Evolutionary conservation across 2,113 vertebrate genomes (phyloP), one percentile per base, ranked within the genome.

Genomic region (Sander vitreus): DNA sequence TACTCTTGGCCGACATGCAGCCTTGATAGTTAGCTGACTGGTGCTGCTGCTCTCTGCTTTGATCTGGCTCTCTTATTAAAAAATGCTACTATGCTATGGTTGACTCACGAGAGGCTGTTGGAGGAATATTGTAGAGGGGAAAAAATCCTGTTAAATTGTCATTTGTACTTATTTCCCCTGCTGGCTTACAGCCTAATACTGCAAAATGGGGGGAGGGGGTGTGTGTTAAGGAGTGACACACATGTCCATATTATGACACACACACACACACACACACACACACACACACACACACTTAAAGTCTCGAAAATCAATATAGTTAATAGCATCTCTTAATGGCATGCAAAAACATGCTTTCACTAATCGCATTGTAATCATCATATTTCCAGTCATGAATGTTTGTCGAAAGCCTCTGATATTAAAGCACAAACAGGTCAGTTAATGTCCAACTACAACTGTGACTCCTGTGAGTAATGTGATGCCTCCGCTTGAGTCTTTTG

Each of bases 101-200:
- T 80, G 78, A 78, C 72, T 82, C 65, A 76, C 53, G 65, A 86
- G 62, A 78, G 54, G 70, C 54, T 65, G 77, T 54, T 54, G 69
- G 48, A 50, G 33, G 59, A 57, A 78, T 66, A 65, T 79, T 84
- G 63, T 57, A 39, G 73, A 66, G 48, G 16, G 18, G 13, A 16
- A n/a, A 59, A 86, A 76, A 85, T 79, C 14, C 72, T 73, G 84
- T 80, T 91, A 76, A 78, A 84, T 33, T 83, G 62, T 79, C 77
- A 81, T 85, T 85, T 15, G 47, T 80, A 74, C 80, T 86, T 78
- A 86, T 87, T 90, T 86, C 70, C 58, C 71, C 66, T 50, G 85
- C 73, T 72, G 81, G 70, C 64, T 58, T 67, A 11, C 23, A 47
- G 62, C 62, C 73, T 85, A 67, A 81, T 58, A 60, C 79, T 70